Evolutionary conservation across 2,888 invertebrate species (phyloP).

Genomic region (Drosophila tripunctata): DNA sequence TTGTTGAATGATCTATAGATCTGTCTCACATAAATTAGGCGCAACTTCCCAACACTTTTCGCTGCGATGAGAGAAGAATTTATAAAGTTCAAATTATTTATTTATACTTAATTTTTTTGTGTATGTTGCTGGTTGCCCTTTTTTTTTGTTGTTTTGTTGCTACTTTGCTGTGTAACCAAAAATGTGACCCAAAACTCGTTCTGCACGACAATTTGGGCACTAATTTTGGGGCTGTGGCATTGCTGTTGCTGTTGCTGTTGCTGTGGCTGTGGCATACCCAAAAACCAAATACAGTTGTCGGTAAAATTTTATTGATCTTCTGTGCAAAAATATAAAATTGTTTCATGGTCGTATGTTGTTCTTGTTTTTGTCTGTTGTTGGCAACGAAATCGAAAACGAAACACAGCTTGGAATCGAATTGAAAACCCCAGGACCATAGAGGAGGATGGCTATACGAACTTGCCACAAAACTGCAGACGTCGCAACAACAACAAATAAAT

Average conservation of each 20-base stretch:
- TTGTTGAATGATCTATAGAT: slow-evolving; percentile 8
- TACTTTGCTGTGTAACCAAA: slow-evolving; percentile 70
- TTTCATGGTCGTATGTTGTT: slow-evolving; percentile 62
- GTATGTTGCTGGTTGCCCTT: slow-evolving; percentile 19
- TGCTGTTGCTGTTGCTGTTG: no score
- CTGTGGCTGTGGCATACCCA: slow-evolving; percentile 56
- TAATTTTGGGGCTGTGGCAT: slow-evolving; percentile 67
- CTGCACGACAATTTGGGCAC: slow-evolving; percentile 71
- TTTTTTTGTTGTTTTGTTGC: no score
- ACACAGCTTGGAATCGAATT: slow-evolving; percentile 64
- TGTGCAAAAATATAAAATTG: slow-evolving; percentile 72
- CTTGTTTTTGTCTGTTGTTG: slow-evolving; percentile 22
- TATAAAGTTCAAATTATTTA: slow-evolving; percentile 51
- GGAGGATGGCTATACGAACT: slow-evolving; percentile 14
- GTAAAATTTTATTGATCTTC: slow-evolving; percentile 79
- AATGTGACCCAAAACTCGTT: slow-evolving; percentile 69
- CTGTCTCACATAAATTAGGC: slow-evolving; percentile 44
- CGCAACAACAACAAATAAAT: slow-evolving; percentile 59
- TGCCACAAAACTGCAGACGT: slow-evolving; percentile 38
- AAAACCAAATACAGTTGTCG: slow-evolving; percentile 73
- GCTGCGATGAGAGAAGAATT: slow-evolving; percentile 36
- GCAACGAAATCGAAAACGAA: slow-evolving; percentile 64
- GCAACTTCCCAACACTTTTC: slow-evolving; percentile 46
- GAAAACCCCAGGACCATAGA: slow-evolving; percentile 53
- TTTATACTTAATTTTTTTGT: slow-evolving; percentile 6